Percentiles rank a stretch among this genome's conserved stretches.
Conservation (phyloP, 2,888 invertebrate species). For the Eupithecia exiguata region DNA sequence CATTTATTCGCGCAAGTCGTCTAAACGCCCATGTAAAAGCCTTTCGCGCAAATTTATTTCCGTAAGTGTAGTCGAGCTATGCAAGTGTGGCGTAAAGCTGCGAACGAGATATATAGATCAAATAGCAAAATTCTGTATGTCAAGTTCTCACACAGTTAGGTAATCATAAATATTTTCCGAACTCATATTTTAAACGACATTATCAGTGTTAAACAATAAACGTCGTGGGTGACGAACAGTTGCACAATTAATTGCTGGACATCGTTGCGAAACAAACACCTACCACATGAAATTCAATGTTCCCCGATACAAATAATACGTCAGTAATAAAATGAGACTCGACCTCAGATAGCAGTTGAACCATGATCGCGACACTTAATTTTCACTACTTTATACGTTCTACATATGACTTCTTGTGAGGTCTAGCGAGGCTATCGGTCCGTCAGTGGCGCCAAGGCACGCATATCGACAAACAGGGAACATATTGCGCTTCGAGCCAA, state of each 20-base stretch:
- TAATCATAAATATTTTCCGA: not conserved
- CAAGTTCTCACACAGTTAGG: not conserved
- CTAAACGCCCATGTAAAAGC: not conserved
- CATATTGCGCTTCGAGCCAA: constrained; percentile 53
- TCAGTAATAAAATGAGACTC: constrained; percentile 78
- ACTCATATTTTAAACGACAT: not conserved
- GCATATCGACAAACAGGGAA: constrained; percentile 54
- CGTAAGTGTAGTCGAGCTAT: not conserved
- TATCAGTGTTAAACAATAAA: constrained; percentile 26
- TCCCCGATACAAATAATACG: constrained; percentile 78
- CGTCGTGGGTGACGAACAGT: constrained; percentile 35
- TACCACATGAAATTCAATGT: constrained; percentile 74
- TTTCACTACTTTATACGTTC: constrained; percentile 79
- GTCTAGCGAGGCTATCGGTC: constrained; percentile 61
- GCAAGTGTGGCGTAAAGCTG: not conserved
- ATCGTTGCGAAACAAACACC: constrained; percentile 67
- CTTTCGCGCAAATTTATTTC: not conserved
- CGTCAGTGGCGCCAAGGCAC: constrained; percentile 65
- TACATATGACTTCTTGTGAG: constrained; percentile 76
- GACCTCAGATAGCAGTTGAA: constrained; percentile 76
- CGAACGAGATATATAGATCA: not conserved
- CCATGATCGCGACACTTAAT: constrained; percentile 77
- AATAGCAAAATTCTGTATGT: not conserved
- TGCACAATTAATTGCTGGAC: constrained; percentile 39
- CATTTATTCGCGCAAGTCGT: not conserved